Evolutionary conservation across 2,888 invertebrate species (phyloP), one percentile per base, ranked within the genome.

Genomic region (Diarsia mendica): DNA sequence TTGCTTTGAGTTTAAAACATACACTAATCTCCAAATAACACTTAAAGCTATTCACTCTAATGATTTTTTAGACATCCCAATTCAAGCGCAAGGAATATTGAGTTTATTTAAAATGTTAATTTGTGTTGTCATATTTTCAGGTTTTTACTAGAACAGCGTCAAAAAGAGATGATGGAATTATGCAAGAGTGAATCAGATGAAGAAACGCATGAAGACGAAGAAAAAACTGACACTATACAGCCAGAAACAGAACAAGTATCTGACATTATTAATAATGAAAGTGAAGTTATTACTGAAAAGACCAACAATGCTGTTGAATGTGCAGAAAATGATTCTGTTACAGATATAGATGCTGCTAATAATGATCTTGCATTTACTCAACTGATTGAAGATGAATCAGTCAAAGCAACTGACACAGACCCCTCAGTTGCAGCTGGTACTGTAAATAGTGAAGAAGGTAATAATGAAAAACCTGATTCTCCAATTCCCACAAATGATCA

Each of bases 101-200:
- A 60, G 15, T 60, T n/a, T 49, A 44, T 18, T 33, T 4, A 13
- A 10, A 46, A 46, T 53, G 23, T 48, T 18, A 13, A 68, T 49
- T 28, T n/a, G 4, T 49, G 15, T 51, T 23, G 58, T 15, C 10
- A n/a, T 9, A 63, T 63, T 83, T 90, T 93, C 86, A 98, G 98
- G 0, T 96, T 97, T 92, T 96, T 97, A 72, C 94, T 98, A 85
- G 97, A 98, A 89, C 97, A 98, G 89, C 97, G 98, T 71, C 98
- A 98, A 88, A 98, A 98, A 91, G 98, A 98, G 93, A 97, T 98
- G 70, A 97, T 97, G 87, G 97, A 97, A 87, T 97, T 98, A 89
- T 98, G 98, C 87, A 98, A 98, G 94, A 98, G 98, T 85, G 98
- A 98, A 72, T 82, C 85, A 58, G 89, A 91, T 77, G 89, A 87